A percentile compares a stretch with the other conserved stretches of the same genome.
These are phyloP conservation scores for Salvator merianae DNA, from an alignment of 2,113 vertebrate species.

Conservation along the genomic window DNA sequence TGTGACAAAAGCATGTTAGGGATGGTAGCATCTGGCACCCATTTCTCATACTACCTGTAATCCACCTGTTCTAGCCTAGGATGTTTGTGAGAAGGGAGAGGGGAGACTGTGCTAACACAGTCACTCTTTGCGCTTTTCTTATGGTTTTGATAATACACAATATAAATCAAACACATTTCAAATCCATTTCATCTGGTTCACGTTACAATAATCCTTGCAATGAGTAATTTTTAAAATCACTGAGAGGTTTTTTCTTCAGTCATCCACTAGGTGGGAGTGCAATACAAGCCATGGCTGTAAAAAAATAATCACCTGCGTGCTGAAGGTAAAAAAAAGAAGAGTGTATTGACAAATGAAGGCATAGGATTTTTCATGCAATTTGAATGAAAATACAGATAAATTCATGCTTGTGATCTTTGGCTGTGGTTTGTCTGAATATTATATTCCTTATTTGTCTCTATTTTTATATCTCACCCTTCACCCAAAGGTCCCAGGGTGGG, in stretches of 20 bases:
- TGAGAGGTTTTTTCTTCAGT: background rate
- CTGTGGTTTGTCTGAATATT: background rate
- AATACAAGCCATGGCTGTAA: background rate
- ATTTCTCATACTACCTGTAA: no score
- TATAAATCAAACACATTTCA: background rate
- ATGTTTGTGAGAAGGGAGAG: background rate
- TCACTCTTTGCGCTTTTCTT: background rate
- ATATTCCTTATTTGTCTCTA: no score
- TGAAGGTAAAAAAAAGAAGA: no score
- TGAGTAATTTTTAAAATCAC: background rate
- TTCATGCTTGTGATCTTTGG: background rate
- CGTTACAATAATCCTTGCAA: background rate
- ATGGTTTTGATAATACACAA: background rate
- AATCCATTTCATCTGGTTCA: background rate
- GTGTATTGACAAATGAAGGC: background rate
- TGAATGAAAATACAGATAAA: background rate
- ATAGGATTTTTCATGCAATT: background rate
- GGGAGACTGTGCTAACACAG: no score
- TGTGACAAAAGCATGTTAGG: no score
- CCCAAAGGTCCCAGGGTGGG: no score
- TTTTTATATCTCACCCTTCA: no score
- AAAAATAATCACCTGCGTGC: background rate
- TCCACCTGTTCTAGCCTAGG: no score
- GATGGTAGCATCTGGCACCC: no score
- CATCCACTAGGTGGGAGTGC: conserved; percentile 25